These are phyloP conservation scores for Chaetodon trifasciatus DNA, from an alignment of 2,797 vertebrate genomes.

Conservation along the genomic window DNA sequence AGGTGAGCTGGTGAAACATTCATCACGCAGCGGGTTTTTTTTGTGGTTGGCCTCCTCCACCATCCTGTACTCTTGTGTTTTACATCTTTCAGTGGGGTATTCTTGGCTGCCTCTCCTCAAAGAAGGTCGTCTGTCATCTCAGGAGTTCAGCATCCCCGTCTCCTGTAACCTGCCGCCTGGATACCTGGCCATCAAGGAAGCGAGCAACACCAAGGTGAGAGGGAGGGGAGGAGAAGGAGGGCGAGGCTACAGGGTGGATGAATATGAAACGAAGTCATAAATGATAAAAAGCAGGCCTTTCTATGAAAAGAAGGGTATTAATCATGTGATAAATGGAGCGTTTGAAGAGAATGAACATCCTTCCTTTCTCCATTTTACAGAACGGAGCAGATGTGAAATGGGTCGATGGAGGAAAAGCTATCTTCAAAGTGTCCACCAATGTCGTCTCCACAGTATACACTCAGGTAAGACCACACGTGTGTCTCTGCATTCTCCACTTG, in stretches of 20 bases:
- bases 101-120: slow-evolving; percentile 95
- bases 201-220: slow-evolving; percentile 90
- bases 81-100: slow-evolving; percentile 89
- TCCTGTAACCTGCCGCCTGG: slow-evolving; percentile 90
- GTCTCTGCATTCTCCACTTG: background rate
- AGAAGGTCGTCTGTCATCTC: slow-evolving; percentile 91
- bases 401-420: slow-evolving; percentile 95
- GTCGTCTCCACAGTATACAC: slow-evolving; percentile 97
- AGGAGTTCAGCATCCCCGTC: slow-evolving; percentile 92
- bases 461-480: slow-evolving; percentile 87
- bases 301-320: background rate
- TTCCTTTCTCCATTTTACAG: slow-evolving; percentile 67
- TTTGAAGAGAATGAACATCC: background rate
- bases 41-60: background rate
- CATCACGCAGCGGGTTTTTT: background rate
- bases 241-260: background rate
- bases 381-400: slow-evolving; percentile 92
- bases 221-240: background rate
- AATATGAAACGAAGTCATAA: slow-evolving; percentile 21
- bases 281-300: slow-evolving; percentile 7
- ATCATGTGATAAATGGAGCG: background rate
- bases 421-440: slow-evolving; percentile 94
- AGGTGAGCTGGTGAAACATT: slow-evolving; percentile 82
- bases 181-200: slow-evolving; percentile 93
- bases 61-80: slow-evolving; percentile 6